Evolutionary conservation across 35 echinoderm and acorn worm genomes (phyloP).

Genomic region (Ophiothrix spiculata): DNA sequence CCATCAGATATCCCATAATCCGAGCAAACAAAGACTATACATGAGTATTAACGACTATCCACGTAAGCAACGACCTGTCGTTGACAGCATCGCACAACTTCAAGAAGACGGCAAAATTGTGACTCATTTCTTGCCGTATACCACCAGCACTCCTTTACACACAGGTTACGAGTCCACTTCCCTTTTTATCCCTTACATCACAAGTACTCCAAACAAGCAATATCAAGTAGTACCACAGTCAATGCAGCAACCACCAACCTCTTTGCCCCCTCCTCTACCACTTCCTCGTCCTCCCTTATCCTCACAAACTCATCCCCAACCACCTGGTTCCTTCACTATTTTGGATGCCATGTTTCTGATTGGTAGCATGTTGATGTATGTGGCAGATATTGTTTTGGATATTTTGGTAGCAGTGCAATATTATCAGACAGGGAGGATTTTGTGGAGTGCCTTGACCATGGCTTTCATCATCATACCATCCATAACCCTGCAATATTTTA

Average conservation of each 20-base stretch:
- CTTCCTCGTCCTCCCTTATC: neutral
- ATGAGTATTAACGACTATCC: neutral
- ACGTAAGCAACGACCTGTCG: neutral
- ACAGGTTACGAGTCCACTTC: neutral
- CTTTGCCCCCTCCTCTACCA: neutral
- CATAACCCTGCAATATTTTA: conserved; percentile 85
- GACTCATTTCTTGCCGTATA: neutral
- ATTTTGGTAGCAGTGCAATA: conserved; percentile 74
- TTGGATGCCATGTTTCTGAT: conserved; percentile 81
- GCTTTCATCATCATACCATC: conserved; percentile 81
- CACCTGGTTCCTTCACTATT: conserved; percentile 13
- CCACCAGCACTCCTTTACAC: neutral
- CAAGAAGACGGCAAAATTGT: neutral
- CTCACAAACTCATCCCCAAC: neutral
- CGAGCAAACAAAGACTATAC: neutral
- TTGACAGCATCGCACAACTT: neutral
- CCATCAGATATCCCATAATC: neutral
- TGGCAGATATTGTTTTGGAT: conserved; percentile 84
- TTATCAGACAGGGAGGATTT: conserved; percentile 14
- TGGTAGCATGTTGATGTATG: conserved; percentile 77
- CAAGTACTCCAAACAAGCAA: neutral
- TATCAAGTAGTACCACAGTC: neutral
- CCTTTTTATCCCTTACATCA: neutral
- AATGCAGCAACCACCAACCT: too few relatives aligned
- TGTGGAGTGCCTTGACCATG: conserved; percentile 83